A percentile compares a stretch with the other conserved stretches of the same genome.
Evolutionary conservation across 2,888 invertebrate species (phyloP).

Genomic region (Cerceris rybyensis): DNA sequence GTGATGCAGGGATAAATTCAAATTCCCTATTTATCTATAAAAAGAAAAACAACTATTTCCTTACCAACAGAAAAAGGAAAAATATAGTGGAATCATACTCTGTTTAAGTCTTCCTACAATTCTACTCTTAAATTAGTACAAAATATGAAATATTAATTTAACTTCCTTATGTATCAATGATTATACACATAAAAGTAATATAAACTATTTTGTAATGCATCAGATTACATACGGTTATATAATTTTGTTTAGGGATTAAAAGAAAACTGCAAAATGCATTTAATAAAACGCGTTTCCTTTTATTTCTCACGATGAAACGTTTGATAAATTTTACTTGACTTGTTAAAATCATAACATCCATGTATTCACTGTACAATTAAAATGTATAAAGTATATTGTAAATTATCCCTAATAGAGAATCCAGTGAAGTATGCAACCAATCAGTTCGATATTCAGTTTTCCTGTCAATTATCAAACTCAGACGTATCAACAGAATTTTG

Average conservation of each 20-base stretch:
- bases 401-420: background rate
- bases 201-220: too few relatives aligned
- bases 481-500: constrained; percentile 29
- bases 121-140: too few relatives aligned
- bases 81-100: too few relatives aligned
- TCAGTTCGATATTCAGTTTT: constrained; percentile 28
- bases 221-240: background rate
- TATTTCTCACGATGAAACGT: background rate
- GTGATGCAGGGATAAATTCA: constrained; percentile 12
- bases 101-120: too few relatives aligned
- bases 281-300: background rate
- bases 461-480: constrained; percentile 50
- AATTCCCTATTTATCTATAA: constrained; percentile 10
- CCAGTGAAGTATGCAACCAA: constrained; percentile 18
- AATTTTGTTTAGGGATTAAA: background rate
- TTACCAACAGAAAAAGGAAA: too few relatives aligned
- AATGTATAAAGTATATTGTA: constrained; percentile 15
- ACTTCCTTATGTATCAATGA: too few relatives aligned
- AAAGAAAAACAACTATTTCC: background rate
- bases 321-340: too few relatives aligned
- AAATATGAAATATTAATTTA: too few relatives aligned
- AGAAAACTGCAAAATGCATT: too few relatives aligned
- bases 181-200: too few relatives aligned
- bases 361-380: background rate
- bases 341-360: too few relatives aligned